Percentiles rank a stretch among this genome's conserved stretches.
Evolutionary conservation across 2,113 vertebrate genomes (phyloP).

Genomic region (Mustela nigripes): DNA sequence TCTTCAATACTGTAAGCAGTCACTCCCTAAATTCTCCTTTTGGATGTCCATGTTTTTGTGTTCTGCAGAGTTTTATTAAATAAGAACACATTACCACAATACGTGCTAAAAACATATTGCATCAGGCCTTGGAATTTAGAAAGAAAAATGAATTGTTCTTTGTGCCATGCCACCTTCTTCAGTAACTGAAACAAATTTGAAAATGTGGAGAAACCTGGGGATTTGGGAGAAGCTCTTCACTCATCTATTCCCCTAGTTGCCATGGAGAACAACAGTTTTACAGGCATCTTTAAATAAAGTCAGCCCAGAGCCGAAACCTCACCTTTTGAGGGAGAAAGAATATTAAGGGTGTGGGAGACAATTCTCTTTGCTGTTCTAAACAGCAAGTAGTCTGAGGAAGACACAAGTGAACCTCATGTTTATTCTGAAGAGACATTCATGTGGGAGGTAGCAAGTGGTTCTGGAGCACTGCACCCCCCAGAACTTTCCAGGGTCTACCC

Average conservation of each 20-base stretch:
- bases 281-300: constrained; percentile 55
- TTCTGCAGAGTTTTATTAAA: neutral
- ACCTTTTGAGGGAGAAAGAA: constrained; percentile 37
- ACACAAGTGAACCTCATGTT: neutral
- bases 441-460: neutral
- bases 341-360: no score
- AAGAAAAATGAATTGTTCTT: neutral
- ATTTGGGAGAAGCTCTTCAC: neutral
- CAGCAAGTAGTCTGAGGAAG: neutral
- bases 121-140: neutral
- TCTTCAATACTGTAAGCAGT: neutral
- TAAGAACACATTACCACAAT: neutral
- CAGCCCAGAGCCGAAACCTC: constrained; percentile 5
- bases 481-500: neutral
- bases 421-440: neutral
- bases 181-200: constrained; percentile 42
- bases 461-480: neutral
- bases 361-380: neutral
- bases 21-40: neutral
- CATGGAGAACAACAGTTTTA: constrained; percentile 57
- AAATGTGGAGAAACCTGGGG: neutral
- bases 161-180: neutral
- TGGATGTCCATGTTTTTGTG: neutral
- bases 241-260: neutral
- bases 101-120: neutral